Evolutionary conservation across 2,888 invertebrate genomes (phyloP).

Genomic region (Crepidodera aurea): DNA sequence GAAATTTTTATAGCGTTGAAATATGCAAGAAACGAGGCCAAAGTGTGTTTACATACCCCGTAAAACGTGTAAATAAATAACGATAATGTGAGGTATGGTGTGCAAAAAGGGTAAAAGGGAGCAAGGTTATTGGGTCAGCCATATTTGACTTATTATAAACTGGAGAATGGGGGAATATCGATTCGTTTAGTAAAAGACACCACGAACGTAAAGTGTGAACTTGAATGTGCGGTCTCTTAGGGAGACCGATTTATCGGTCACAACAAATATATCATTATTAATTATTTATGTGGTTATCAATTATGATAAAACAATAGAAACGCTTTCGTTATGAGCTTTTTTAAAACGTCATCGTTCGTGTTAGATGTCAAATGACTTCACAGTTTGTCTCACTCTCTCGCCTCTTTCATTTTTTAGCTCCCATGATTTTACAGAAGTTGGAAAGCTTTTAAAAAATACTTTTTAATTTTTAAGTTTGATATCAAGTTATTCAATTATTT

Average conservation of each 20-base stretch:
- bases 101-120: conserved; percentile 33
- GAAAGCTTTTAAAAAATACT: too few species aligned
- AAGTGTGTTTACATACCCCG: neutral
- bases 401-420: too few species aligned
- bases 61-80: neutral
- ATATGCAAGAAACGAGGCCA: conserved; percentile 4
- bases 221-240: conserved; percentile 45
- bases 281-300: neutral
- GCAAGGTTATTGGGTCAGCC: conserved; percentile 44
- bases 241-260: conserved; percentile 41
- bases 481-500: too few species aligned
- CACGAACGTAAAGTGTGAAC: conserved; percentile 34
- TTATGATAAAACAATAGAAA: too few species aligned
- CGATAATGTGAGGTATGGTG: neutral
- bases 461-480: too few species aligned
- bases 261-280: conserved; percentile 38
- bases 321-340: too few species aligned
- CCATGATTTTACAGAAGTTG: too few species aligned
- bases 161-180: conserved; percentile 38
- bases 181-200: conserved; percentile 27
- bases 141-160: conserved; percentile 38
- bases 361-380: too few species aligned
- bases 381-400: too few species aligned
- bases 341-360: too few species aligned
- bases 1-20: too few species aligned